Percentiles rank a stretch among this genome's conserved stretches.
phyloP scores from a whole-genome alignment of 2,797 vertebrate species.

The Pseudotriccus pelzelni region DNA sequence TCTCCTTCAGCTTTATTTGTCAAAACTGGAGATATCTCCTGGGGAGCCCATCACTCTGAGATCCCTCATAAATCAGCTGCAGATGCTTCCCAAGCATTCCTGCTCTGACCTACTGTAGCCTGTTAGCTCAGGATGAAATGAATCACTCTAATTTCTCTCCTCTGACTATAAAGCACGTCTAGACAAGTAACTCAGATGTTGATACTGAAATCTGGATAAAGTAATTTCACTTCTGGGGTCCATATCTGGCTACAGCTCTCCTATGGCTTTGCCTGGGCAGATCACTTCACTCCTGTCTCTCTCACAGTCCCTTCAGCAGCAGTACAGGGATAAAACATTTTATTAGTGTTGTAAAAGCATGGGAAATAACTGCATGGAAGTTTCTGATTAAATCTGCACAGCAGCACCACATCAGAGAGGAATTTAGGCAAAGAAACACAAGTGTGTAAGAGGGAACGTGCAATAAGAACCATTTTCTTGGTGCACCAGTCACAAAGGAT shows the following conservation, averaged over 20 bases:
- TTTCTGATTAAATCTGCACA: not conserved
- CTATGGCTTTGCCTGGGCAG: not conserved
- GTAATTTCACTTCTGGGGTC: constrained; percentile 24
- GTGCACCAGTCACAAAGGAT: not conserved
- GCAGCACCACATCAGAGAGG: not conserved
- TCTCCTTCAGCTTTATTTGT: not conserved
- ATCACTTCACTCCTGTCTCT: not conserved
- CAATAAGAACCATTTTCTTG: not conserved
- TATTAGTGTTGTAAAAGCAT: not conserved
- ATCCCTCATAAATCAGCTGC: not conserved
- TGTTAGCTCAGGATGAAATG: not conserved
- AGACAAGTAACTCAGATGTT: constrained; percentile 1
- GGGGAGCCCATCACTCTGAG: not conserved
- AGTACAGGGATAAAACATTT: not conserved
- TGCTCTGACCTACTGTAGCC: not conserved
- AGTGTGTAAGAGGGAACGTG: rapidly evolving
- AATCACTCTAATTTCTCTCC: constrained; percentile 8
- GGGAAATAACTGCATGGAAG: not conserved
- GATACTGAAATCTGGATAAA: not conserved
- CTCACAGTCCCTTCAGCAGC: not conserved
- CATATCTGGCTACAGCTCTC: not conserved
- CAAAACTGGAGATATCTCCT: not conserved
- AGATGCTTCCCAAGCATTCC: not conserved
- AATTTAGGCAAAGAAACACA: not conserved
- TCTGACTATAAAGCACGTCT: constrained; percentile 24